These are phyloP conservation scores for Aradophagus sp. DNA, from an alignment of 1,140 invertebrate genomes.

Conservation along the genomic window DNA sequence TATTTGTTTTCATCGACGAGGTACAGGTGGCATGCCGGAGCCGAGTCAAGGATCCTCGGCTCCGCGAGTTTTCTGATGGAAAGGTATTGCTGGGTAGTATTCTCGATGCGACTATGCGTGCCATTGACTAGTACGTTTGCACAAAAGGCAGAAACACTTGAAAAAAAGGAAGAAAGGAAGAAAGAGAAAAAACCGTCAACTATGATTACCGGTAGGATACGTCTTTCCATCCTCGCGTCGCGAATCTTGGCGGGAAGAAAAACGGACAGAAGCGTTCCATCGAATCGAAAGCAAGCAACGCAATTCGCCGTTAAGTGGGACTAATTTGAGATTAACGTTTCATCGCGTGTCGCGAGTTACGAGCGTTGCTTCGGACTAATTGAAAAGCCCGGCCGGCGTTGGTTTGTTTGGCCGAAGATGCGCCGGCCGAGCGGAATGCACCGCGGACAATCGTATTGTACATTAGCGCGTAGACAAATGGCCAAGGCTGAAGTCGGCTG, in stretches of 20 bases:
- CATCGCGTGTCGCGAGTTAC: too few relatives aligned
- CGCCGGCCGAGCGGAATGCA: slow-evolving; percentile 8
- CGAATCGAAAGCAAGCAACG: too few relatives aligned
- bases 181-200: too few relatives aligned
- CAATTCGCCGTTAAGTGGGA: too few relatives aligned
- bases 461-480: slow-evolving; percentile 28
- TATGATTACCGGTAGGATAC: too few relatives aligned
- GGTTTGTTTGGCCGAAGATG: slow-evolving; percentile 9
- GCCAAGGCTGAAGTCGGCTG: slow-evolving; percentile 18
- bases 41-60: slow-evolving; percentile 28
- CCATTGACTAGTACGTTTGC: slow-evolving; percentile 35
- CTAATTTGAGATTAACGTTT: slow-evolving; percentile 5
- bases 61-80: slow-evolving; percentile 25
- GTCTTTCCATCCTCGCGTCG: too few relatives aligned
- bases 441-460: slow-evolving; percentile 12
- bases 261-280: too few relatives aligned
- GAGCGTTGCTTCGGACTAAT: slow-evolving; percentile 4
- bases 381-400: slow-evolving; percentile 1
- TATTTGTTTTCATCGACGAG: slow-evolving; percentile 24
- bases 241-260: too few relatives aligned
- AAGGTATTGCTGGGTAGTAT: slow-evolving; percentile 20
- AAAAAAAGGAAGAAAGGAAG: too few relatives aligned
- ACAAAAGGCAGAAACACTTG: too few relatives aligned
- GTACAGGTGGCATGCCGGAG: slow-evolving; percentile 33
- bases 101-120: slow-evolving; percentile 14